Base-by-base conservation (phyloP, 30 jellyfish, hydroid and myxozoan genomes). In the Catostylus mosaicus region DNA sequence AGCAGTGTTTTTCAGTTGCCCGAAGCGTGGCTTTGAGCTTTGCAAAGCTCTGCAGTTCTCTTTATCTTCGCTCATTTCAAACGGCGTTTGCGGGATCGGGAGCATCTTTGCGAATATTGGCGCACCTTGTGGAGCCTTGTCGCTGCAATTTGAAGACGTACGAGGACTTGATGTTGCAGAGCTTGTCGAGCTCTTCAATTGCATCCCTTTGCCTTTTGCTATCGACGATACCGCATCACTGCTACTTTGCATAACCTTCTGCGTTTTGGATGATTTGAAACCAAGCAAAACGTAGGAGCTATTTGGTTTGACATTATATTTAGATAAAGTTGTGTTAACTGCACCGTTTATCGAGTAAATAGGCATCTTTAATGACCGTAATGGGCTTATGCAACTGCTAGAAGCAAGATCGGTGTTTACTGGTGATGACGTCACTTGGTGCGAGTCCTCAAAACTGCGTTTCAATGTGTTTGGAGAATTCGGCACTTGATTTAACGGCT, bases 51-150 rank as follows among this genome's bases (percentile, higher is more conserved):
- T 74, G 9, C 57, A 61, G 8, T 80, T 82, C 6, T 47, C 84
- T 48, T 69, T 26, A 11, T 27, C 54, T 12, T 67, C 29, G 37
- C 70, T 37, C 2, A 46, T 54, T 9, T 33, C 60, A 31, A 79
- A 31, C 7, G 77, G 84, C 22, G 72, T 80, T 30, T 84, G 91
- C 29, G 80, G 71, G 34, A 80, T 67, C 3, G 84, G 78, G 29
- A 80, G 63, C 84, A 80, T 66, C 18, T 51, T n/a, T 62, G 37
- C 45, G 19, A 9, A 47, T 51, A 20, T 57, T 43, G 54, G 46
- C 82, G 20, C 50, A 43, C 64, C 43, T 48, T 48, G 63, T 2
- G 1, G 24, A 23, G 20, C 63, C 23, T 48, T 48, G 63, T 2
- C 14, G 63, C n/a, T n/a, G n/a, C n/a, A n/a, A 48, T 16, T 48